Base-by-base conservation (phyloP, 2,888 invertebrate genomes). In the Cephus sareptanus region DNA sequence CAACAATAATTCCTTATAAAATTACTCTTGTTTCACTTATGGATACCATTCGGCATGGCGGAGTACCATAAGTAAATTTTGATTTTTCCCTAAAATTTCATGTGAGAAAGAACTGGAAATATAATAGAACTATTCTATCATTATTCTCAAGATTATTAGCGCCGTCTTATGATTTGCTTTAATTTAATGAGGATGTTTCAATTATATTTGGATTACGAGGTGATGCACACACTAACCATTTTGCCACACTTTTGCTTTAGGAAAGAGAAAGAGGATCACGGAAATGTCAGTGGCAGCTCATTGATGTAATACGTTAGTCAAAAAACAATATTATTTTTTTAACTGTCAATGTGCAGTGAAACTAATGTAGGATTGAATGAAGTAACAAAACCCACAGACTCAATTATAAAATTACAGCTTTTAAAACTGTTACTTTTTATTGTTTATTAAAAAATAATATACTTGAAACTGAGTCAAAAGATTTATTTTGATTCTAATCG, bases 151-250 rank as follows among this genome's bases (percentile, higher is more conserved):
- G 69, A 73, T 77, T 77, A 74, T 75, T 73, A 23, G 23, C 56
- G 6, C 56, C 23, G 56, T 56, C 23, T 56, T 56, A 56, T 56
- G 23, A 11, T 77, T 76, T 40, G 73, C 37, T 31, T 77, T 71
- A 37, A 76, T 75, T 81, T 73, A 77, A 75, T 79, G 13, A 73
- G 12, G 88, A 88, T 88, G 87, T 74, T 82, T 78, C 34, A 81
- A 79, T 82, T 80, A 84, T 78, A 82, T 83, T 82, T 15, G 79
- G 88, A 88, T 88, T 85, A 86, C 79, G 75, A 84, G 75, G 75
- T 78, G 76, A 75, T n/a, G 75, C 11, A 68, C 77, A 69, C 77
- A 88, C 88, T 86, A 84, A 88, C 88, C 88, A 88, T 88, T 80
- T 87, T 88, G 84, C 69, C 77, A 34, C 84, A 76, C 76, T 80